Evolutionary conservation across 2,113 vertebrate species (phyloP), one percentile per base, ranked within the genome.

Genomic region (Podocnemis expansa): DNA sequence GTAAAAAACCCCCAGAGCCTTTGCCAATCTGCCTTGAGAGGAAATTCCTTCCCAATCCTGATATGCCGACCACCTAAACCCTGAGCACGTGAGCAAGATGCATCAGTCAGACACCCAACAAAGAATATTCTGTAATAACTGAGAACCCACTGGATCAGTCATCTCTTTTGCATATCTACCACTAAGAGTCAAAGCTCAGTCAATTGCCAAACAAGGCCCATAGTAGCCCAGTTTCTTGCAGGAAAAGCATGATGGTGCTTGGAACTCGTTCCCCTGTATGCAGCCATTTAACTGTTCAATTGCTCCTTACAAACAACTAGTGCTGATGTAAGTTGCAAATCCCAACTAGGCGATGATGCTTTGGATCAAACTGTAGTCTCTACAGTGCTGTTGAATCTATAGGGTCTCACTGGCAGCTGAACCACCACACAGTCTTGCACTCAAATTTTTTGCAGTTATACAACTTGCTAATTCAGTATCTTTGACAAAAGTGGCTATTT

Each of bases 281-380:
- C 9, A 73, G 88, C 87, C 86, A 75, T 86, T 76, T 47, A 80
- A 70, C 34, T 34, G 78, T 86, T 76, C 47, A 80, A 70, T 45
- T 38, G 82, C 2, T 96, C 58, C 88, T 89, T 80, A 87, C 87
- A 92, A 88, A 96, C 49, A 93, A 24, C 49, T 84, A 49, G 52
- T 93, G 21, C 58, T 49, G 94, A 86, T 63, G 21, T 43, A 58
- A 52, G 78, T 9, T 67, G 56, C 54, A 92, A 89, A 93, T 73
- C 88, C 31, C 54, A 43, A 16, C 0, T 76, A 5, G 3, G 16
- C 78, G 43, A 70, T 82, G 91, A 29, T 76, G 82, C 78, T 84
- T 82, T 31, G 83, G 91, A 82, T 58, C 31, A 17, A 49, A 4
- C 24, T 29, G 56, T 12, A 70, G 6, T n/a, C 80, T 51, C 60